phyloP scores from a whole-genome alignment of 1,140 invertebrate species.

The Helicoverpa zea region DNA sequence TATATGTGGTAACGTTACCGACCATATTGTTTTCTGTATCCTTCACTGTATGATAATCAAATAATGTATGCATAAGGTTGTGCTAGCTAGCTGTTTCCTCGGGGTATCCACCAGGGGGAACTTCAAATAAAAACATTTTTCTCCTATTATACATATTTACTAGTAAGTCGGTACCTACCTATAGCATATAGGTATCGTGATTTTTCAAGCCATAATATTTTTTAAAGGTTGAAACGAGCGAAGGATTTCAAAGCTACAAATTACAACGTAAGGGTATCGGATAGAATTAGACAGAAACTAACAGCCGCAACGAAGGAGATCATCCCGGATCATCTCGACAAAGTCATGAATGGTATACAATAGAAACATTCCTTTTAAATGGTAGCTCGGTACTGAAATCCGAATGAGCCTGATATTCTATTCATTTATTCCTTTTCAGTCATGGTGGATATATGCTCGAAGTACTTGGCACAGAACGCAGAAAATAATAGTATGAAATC shows the following conservation, averaged over 20 bases:
- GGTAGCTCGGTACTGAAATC: neutral
- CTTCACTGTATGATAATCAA: too few relatives aligned
- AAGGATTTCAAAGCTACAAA: constrained; percentile 69
- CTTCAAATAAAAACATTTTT: too few relatives aligned
- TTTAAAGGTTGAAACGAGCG: constrained; percentile 66
- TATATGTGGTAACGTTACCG: too few relatives aligned
- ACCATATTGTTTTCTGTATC: too few relatives aligned
- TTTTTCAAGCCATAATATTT: neutral
- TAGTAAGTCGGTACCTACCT: neutral
- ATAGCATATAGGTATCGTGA: neutral
- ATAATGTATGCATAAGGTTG: too few relatives aligned
- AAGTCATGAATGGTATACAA: constrained; percentile 69
- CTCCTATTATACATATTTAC: too few relatives aligned
- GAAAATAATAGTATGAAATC: constrained; percentile 75
- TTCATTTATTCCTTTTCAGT: constrained; percentile 65
- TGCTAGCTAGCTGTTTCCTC: too few relatives aligned
- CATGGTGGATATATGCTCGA: constrained; percentile 70
- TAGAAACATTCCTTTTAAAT: neutral
- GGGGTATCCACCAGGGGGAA: too few relatives aligned
- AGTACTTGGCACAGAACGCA: constrained; percentile 72
- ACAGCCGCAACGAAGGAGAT: constrained; percentile 57
- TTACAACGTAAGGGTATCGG: constrained; percentile 62
- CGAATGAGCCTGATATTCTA: neutral
- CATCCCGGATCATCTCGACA: constrained; percentile 62
- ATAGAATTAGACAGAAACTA: constrained; percentile 62